phyloP scores from a whole-genome alignment of 2,888 invertebrate genomes.

The Xiphydria camelus region DNA sequence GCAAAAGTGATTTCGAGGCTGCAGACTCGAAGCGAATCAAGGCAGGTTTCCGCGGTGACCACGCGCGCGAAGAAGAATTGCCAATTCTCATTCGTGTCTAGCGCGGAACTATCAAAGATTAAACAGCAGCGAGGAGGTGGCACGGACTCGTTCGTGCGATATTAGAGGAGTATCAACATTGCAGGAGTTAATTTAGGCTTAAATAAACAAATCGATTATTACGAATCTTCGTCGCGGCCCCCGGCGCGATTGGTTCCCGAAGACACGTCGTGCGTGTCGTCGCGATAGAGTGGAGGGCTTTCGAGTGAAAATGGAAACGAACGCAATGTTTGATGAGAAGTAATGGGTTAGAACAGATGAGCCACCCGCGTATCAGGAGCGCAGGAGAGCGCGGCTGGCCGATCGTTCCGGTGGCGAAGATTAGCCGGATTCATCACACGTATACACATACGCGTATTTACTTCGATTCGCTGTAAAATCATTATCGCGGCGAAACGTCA shows the following conservation, averaged over 20 bases:
- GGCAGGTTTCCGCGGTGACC: too few species aligned
- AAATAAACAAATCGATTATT: background rate
- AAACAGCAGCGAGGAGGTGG: conserved; percentile 46
- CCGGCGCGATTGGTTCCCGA: conserved; percentile 3
- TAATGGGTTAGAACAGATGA: conserved; percentile 50
- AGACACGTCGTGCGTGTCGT: conserved; percentile 22
- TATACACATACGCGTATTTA: too few species aligned
- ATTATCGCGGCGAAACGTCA: too few species aligned
- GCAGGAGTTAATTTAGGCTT: conserved; percentile 23
- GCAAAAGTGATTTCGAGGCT: too few species aligned
- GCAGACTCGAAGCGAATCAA: too few species aligned
- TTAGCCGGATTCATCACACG: too few species aligned
- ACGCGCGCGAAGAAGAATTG: too few species aligned
- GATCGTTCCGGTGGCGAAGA: too few species aligned
- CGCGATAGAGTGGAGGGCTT: conserved; percentile 27
- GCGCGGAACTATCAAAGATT: conserved; percentile 27
- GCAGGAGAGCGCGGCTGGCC: too few species aligned
- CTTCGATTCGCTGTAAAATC: too few species aligned
- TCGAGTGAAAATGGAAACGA: conserved; percentile 3
- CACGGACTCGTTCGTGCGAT: conserved; percentile 40
- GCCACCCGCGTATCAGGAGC: conserved; percentile 41
- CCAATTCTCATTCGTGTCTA: background rate
- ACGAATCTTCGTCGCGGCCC: too few species aligned
- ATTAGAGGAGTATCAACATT: conserved; percentile 52
- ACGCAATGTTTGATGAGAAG: conserved; percentile 34